Percentiles rank a stretch among this genome's conserved stretches.
Conservation (phyloP, 2,113 vertebrate species). For the Python bivittatus region DNA sequence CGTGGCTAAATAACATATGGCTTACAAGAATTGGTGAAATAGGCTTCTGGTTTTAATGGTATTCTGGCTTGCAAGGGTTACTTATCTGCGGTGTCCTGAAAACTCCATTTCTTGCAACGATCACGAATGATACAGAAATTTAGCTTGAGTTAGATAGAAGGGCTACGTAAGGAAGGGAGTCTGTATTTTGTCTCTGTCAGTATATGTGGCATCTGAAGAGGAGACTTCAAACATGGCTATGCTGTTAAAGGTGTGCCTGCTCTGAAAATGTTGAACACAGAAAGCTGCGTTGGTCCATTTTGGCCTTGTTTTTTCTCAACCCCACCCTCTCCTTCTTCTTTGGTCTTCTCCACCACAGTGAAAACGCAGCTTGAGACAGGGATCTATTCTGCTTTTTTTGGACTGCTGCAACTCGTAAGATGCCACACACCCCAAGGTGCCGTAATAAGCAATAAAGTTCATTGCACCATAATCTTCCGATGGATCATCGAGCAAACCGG, state of each 20-base stretch:
- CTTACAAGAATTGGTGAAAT: background rate
- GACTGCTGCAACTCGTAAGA: background rate
- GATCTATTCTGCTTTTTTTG: background rate
- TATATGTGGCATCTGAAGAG: background rate
- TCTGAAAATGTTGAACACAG: background rate
- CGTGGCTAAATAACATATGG: background rate
- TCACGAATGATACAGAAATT: background rate
- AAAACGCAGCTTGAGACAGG: background rate
- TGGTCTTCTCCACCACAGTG: background rate
- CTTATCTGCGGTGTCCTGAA: background rate
- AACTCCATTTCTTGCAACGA: background rate
- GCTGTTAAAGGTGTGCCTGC: background rate
- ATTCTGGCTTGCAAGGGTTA: background rate
- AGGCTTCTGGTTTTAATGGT: background rate
- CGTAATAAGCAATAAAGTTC: conserved; percentile 3
- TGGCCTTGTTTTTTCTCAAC: background rate
- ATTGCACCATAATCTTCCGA: conserved; percentile 29
- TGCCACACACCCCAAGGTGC: background rate
- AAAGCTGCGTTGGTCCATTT: background rate
- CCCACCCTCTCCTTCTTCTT: background rate
- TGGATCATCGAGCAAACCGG: conserved; percentile 26
- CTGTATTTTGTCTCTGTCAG: background rate
- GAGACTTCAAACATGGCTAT: background rate
- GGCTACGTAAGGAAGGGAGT: background rate
- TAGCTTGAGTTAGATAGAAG: background rate